Percentiles rank a stretch among this genome's conserved stretches.
Conservation (phyloP, 64 coral and sea anemone genomes). For the Stichodactyla mertensii region DNA sequence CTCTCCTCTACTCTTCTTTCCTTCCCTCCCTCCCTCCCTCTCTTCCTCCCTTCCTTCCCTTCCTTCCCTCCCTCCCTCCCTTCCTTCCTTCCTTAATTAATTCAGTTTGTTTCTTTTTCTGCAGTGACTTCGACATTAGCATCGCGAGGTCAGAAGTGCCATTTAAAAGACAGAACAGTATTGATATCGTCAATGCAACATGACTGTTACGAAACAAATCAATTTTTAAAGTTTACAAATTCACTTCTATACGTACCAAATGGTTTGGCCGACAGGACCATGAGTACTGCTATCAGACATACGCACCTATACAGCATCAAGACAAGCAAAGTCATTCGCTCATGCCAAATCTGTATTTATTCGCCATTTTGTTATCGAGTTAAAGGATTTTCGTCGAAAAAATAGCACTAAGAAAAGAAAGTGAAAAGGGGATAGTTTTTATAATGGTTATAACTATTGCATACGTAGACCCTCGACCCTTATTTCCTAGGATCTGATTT, state of each 20-base stretch:
- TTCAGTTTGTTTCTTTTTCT: background rate
- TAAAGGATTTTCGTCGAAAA: background rate
- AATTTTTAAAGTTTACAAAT: slow-evolving; percentile 12
- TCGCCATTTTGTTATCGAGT: background rate
- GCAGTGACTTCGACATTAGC: slow-evolving; percentile 10
- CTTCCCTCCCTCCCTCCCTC: background rate
- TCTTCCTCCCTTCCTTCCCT: no score
- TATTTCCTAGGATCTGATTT: no score
- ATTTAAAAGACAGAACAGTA: slow-evolving; percentile 23
- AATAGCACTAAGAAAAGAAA: background rate
- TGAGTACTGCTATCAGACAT: background rate
- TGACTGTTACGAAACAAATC: background rate
- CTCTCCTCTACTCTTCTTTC: background rate
- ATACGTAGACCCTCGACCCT: no score
- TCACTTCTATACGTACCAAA: background rate
- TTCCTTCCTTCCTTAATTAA: background rate
- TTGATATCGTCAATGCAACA: slow-evolving; percentile 13
- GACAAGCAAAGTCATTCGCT: background rate
- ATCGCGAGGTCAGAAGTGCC: slow-evolving; percentile 9
- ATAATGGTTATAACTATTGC: background rate
- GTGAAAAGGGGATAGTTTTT: background rate
- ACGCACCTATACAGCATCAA: background rate
- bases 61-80: no score
- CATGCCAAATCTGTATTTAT: background rate
- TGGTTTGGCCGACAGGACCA: background rate